Evolutionary conservation across 1,140 invertebrate genomes (phyloP), one percentile per base, ranked within the genome.

Genomic region (Mamestra configurata): DNA sequence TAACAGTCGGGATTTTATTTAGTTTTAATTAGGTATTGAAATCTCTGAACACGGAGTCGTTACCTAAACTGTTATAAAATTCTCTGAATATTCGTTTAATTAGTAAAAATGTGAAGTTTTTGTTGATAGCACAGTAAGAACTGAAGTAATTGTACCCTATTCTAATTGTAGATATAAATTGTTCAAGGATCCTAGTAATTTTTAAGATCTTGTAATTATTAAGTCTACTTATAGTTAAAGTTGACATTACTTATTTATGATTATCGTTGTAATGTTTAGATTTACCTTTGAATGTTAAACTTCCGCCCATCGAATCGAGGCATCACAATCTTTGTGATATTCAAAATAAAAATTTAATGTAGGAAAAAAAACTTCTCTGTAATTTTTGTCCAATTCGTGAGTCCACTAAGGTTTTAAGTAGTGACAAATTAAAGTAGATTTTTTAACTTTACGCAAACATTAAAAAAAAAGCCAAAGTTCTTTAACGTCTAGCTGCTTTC

Each of bases 141-240:
- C 77, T 82, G 73, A 83, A 83, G 20, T 64, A 79, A 61, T 79
- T 76, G 18, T 81, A 70, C 66, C 64, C 22, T 76, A 79, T 75
- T 73, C n/a, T 84, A 79, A 68, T 75, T 79, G 51, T 88, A 87
- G 61, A 82, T 89, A 84, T 89, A 89, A 84, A 89, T 89, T 88
- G 85, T 86, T 82, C 90, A 87, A 86, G 89, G 79, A 91, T 91
- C 89, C 89, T 91, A 91, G 83, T 91, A 90, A 81, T 82, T 83
- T 66, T 77, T 90, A 90, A 89, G 88, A 79, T 87, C 81, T 86
- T 85, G 71, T 86, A 84, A 80, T 79, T 81, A 77, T 43, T 85
- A 86, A 87, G 77, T 73, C 57, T 84, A 79, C n/a, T n/a, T n/a
- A n/a, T 55, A 53, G 43, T 27, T 80, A 81, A 64, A 11, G 27